phyloP scores from a whole-genome alignment of 2,888 invertebrate genomes.

The Chloroclysta siterata region DNA sequence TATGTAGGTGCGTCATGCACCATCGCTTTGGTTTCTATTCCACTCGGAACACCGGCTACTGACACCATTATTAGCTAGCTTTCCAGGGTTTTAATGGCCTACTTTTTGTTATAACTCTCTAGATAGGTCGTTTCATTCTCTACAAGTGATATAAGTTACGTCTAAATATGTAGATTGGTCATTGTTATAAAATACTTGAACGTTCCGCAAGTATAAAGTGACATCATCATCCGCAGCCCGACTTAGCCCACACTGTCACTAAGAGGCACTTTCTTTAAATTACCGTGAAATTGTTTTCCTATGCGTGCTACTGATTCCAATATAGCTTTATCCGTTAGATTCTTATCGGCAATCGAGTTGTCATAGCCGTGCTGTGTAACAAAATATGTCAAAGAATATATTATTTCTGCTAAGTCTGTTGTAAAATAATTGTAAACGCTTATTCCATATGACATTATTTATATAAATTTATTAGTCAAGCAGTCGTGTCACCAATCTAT shows the following conservation, averaged over 20 bases:
- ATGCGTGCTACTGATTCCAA: background rate
- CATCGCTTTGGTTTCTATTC: slow-evolving; percentile 77
- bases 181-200: background rate
- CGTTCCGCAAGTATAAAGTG: background rate
- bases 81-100: slow-evolving; percentile 35
- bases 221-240: too few species aligned
- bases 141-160: background rate
- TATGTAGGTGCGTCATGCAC: slow-evolving; percentile 65
- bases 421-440: background rate
- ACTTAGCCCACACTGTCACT: too few species aligned
- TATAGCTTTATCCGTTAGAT: background rate
- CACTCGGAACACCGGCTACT: slow-evolving; percentile 54
- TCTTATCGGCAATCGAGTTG: background rate
- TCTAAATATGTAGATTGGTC: background rate
- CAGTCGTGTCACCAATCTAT: slow-evolving; percentile 9
- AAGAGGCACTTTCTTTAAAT: background rate
- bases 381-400: background rate
- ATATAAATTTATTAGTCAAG: background rate
- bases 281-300: background rate
- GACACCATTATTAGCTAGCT: slow-evolving; percentile 53
- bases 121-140: background rate
- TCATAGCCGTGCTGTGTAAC: too few species aligned
- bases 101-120: slow-evolving; percentile 21
- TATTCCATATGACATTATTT: background rate
- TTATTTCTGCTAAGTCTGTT: background rate